Percentiles rank a stretch among this genome's conserved stretches.
Conservation (phyloP, 1,140 invertebrate genomes). For the Metaphire vulgaris region DNA sequence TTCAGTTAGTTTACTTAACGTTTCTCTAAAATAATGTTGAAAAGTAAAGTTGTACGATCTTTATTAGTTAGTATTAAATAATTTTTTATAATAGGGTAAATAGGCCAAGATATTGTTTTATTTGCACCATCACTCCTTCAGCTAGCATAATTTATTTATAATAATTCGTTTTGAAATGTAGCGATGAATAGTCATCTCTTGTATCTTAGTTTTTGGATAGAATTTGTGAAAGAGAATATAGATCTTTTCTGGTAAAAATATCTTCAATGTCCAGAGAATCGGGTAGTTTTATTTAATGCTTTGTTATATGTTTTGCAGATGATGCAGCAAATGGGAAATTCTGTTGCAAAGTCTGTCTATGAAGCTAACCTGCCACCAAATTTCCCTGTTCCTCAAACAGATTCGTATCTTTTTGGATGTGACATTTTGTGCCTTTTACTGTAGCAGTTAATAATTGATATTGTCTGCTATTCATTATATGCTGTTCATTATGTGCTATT, state of each 20-base stretch:
- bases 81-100: not conserved
- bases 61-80: not conserved
- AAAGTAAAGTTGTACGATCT: not conserved
- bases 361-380: conserved; percentile 12
- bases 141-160: too few relatives aligned
- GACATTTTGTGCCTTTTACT: not conserved
- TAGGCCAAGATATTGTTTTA: not conserved
- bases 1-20: conserved; percentile 56
- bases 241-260: too few relatives aligned
- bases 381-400: not conserved
- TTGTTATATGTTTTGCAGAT: not conserved
- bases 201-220: too few relatives aligned
- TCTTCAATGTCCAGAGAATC: too few relatives aligned
- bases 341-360: conserved; percentile 8
- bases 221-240: too few relatives aligned
- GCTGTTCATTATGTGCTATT: not conserved
- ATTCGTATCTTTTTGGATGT: not conserved
- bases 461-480: not conserved
- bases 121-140: too few relatives aligned
- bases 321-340: conserved; percentile 19
- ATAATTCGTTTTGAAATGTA: too few relatives aligned
- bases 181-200: too few relatives aligned
- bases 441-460: not conserved
- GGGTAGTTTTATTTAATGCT: too few relatives aligned
- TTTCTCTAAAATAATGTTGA: not conserved